These are phyloP conservation scores for Latrodectus geometricus DNA, from an alignment of 1,140 invertebrate genomes.

Conservation along the genomic window DNA sequence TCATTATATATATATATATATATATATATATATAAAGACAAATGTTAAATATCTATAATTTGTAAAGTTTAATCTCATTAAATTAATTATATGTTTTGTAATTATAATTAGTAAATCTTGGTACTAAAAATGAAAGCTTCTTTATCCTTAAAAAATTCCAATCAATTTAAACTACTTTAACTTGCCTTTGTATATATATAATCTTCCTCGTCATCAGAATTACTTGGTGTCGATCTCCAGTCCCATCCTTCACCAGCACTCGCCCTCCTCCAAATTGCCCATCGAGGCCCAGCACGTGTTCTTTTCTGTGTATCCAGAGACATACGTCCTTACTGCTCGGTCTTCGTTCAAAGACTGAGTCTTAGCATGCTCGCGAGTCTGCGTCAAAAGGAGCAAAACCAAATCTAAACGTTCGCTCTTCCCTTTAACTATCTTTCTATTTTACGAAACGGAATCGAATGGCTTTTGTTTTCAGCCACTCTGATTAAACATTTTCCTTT, in stretches of 20 bases:
- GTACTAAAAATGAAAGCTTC: too few species aligned
- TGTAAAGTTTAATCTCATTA: too few species aligned
- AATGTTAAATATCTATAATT: too few species aligned
- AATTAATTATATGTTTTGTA: too few species aligned
- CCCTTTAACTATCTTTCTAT: too few species aligned
- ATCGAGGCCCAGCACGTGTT: slow-evolving; percentile 31
- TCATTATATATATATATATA: too few species aligned
- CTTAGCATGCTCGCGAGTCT: not conserved
- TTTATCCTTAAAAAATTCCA: not conserved
- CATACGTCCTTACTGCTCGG: slow-evolving; percentile 2
- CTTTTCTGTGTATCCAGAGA: slow-evolving; percentile 39
- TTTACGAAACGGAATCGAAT: too few species aligned
- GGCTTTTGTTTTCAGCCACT: too few species aligned
- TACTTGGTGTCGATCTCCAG: slow-evolving; percentile 40
- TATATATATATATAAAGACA: too few species aligned
- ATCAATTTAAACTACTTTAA: not conserved
- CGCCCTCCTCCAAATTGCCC: slow-evolving; percentile 35
- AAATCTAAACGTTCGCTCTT: not conserved
- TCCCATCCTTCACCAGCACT: slow-evolving; percentile 45
- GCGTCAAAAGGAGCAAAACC: not conserved
- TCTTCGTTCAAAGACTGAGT: slow-evolving; percentile 8
- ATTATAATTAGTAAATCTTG: too few species aligned
- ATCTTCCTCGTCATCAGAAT: slow-evolving; percentile 41
- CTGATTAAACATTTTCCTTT: too few species aligned
- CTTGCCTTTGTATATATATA: slow-evolving; percentile 12